Base-by-base conservation (phyloP, 37 sponge, comb jelly and placozoan species). In the Mnemiopsis leidyi region DNA sequence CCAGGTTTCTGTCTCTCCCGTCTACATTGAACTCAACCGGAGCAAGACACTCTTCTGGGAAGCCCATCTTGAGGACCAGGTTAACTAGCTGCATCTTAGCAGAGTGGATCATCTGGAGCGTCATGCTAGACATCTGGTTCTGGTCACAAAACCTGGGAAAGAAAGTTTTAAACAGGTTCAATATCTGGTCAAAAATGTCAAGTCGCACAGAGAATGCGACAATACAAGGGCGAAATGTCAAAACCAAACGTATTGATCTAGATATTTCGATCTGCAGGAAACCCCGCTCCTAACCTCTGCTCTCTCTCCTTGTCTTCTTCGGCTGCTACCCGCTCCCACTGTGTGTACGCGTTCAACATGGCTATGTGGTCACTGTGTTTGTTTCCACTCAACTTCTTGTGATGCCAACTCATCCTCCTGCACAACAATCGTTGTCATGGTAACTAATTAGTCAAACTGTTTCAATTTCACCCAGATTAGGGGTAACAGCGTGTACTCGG, bases 331-430 rank as follows among this genome's bases (percentile, higher is more conserved):
- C 83, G 76, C 90, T 96, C 95, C 96, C 96, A 96, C 75, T 93
- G 93, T 37, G 94, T 93, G 94, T 94, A 95, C 16, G 96, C 97
- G 18, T 77, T 93, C 61, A 95, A 93, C 94, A 97, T 94, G 69
- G 97, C 96, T 18, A 97, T 69, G 77, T 97, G 97, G 92, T 97
- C 97, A 61, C 97, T 97, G 75, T 94, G 76, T 69, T 94, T 38
- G 68, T 94, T 90, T 21, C 96, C 95, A n/a, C 94, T 82, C 79
- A 95, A 93, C 48, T 95, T 95, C 94, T 94, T 95, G 94, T 95
- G 96, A 18, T 68, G 69, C 93, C 76, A 95, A 36, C 93, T 31
- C 38, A 96, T 92, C 21, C 96, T 35, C 85, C 95, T 95, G 69
- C 69, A 69, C 0, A 92, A 94, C 18, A 94, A 93, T n/a, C 5